These are phyloP conservation scores for Origma solitaria DNA, from an alignment of 2,113 vertebrate genomes.

Conservation along the genomic window DNA sequence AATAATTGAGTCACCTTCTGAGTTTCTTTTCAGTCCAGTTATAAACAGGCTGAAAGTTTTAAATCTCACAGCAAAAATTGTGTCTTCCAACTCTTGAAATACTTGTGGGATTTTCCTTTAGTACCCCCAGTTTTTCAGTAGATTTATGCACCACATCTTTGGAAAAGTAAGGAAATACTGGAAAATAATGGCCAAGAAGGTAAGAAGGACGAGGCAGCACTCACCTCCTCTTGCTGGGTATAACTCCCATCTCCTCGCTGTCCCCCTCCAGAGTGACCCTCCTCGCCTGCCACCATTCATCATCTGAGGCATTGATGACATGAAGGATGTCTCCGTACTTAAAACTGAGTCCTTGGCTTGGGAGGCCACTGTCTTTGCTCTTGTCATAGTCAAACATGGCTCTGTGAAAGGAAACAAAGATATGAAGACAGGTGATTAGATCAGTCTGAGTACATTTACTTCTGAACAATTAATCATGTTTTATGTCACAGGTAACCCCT, in stretches of 20 bases:
- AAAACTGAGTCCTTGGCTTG: constrained; percentile 96
- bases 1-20: background rate
- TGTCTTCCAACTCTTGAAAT: background rate
- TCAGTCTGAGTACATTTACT: background rate
- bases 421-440: background rate
- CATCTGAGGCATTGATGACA: constrained; percentile 94
- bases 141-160: background rate
- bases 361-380: constrained; percentile 93
- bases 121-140: background rate
- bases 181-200: background rate
- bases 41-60: background rate
- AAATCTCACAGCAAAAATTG: background rate
- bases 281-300: constrained; percentile 97
- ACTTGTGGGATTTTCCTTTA: background rate
- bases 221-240: constrained; percentile 95
- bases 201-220: background rate
- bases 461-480: background rate
- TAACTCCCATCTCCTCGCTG: constrained; percentile 97
- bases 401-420: constrained; percentile 65
- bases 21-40: background rate
- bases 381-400: constrained; percentile 96
- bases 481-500: background rate
- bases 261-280: constrained; percentile 88
- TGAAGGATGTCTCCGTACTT: constrained; percentile 94
- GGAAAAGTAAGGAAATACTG: background rate